Conservation (phyloP, 2,797 vertebrate genomes). For the Aeoliscus strigatus region DNA sequence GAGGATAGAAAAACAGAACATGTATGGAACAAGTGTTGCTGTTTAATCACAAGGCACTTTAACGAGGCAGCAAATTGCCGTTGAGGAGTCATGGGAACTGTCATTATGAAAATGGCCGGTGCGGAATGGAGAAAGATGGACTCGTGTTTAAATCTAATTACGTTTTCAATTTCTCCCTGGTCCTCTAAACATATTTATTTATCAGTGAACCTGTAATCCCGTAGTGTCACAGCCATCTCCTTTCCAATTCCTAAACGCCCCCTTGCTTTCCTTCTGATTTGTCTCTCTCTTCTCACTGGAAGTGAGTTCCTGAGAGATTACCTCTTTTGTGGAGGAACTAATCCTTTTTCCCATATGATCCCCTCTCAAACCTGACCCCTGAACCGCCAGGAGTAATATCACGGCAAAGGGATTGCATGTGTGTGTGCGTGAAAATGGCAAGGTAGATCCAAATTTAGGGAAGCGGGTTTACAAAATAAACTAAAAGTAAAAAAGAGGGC, state of each 20-base stretch:
- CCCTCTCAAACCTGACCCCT: constrained; percentile 54
- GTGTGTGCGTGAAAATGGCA: background rate
- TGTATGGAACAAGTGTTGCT: background rate
- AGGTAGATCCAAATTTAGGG: too few relatives aligned
- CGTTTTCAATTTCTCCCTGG: constrained; percentile 42
- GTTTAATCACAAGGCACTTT: constrained; percentile 30
- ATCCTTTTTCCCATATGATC: constrained; percentile 59
- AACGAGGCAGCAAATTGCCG: constrained; percentile 20
- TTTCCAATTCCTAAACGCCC: constrained; percentile 1
- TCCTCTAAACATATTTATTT: constrained; percentile 63
- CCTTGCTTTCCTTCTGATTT: background rate
- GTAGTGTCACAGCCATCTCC: constrained; percentile 20
- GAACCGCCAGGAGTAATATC: constrained; percentile 47
- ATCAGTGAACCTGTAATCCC: constrained; percentile 60
- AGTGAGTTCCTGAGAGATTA: constrained; percentile 56
- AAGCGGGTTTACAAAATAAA: too few relatives aligned
- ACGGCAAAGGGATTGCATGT: constrained; percentile 15
- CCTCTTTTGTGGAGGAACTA: constrained; percentile 38
- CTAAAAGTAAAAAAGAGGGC: too few relatives aligned
- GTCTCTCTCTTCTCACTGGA: constrained; percentile 8
- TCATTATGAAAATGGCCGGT: constrained; percentile 11
- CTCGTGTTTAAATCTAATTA: constrained; percentile 47
- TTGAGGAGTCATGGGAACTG: constrained; percentile 22
- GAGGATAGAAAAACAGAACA: too few relatives aligned
- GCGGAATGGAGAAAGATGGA: constrained; percentile 3